These are phyloP conservation scores for Drosophila ambigua DNA, from an alignment of 1,140 invertebrate genomes.

Conservation along the genomic window DNA sequence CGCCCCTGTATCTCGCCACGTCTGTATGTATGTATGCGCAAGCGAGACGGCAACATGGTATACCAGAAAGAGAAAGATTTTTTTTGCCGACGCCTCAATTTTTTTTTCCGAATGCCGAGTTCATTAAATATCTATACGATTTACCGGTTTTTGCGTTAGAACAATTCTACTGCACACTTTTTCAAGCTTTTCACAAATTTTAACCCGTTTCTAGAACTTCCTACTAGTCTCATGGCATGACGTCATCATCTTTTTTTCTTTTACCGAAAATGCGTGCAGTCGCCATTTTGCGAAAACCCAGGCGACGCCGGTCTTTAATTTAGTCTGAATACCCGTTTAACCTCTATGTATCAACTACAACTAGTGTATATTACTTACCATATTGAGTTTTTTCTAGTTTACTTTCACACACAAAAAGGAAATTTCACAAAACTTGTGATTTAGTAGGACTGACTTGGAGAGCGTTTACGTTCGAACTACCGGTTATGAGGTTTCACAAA, in stretches of 20 bases:
- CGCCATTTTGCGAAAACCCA: slow-evolving; percentile 38
- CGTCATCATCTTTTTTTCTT: slow-evolving; percentile 43
- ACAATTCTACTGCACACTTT: not conserved
- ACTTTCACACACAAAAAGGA: slow-evolving; percentile 61
- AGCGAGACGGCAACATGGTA: slow-evolving; percentile 14
- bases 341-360: not conserved
- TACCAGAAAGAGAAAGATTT: slow-evolving; percentile 19
- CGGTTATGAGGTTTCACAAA: slow-evolving; percentile 78
- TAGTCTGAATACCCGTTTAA: not conserved
- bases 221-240: slow-evolving; percentile 27
- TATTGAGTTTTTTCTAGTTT: slow-evolving; percentile 57
- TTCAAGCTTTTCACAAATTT: too few species aligned
- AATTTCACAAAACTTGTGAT: slow-evolving; percentile 55
- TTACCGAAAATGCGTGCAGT: slow-evolving; percentile 1
- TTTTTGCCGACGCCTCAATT: slow-evolving; percentile 16
- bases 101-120: slow-evolving; percentile 8
- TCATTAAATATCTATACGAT: not conserved
- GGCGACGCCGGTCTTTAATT: not conserved
- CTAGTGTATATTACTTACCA: slow-evolving; percentile 48
- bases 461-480: slow-evolving; percentile 71
- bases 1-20: not conserved
- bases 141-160: too few species aligned
- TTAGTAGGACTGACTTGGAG: slow-evolving; percentile 48
- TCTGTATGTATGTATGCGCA: slow-evolving; percentile 8
- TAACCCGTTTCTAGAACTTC: too few species aligned